These are phyloP conservation scores for Olivierus martensii DNA, from an alignment of 1,140 invertebrate species.

Conservation along the genomic window DNA sequence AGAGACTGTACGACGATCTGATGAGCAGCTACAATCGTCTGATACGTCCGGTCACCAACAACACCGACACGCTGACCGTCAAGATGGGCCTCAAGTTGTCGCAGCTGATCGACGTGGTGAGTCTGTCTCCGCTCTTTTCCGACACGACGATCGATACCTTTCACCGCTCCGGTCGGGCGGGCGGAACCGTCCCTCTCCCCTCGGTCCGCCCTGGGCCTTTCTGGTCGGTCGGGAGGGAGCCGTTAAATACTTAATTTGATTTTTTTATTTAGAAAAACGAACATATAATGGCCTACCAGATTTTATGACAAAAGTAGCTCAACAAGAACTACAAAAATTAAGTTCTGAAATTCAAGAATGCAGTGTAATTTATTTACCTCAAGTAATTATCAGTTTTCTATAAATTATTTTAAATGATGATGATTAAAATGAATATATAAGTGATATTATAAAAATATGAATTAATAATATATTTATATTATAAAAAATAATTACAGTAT, in stretches of 20 bases:
- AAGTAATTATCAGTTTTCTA: constrained; percentile 21
- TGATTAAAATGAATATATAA: too few relatives aligned
- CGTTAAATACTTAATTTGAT: not conserved
- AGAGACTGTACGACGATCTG: constrained; percentile 25
- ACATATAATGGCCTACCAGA: constrained; percentile 33
- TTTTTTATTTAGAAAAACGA: constrained; percentile 26
- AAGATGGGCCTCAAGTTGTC: constrained; percentile 36
- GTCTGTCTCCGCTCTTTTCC: too few relatives aligned
- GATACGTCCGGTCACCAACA: constrained; percentile 30
- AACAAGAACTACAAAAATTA: constrained; percentile 49
- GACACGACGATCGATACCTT: too few relatives aligned
- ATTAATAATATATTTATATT: constrained; percentile 1
- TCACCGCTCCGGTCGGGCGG: too few relatives aligned
- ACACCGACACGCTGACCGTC: constrained; percentile 30
- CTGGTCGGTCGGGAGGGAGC: too few relatives aligned
- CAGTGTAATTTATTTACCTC: constrained; percentile 57
- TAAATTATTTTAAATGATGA: too few relatives aligned
- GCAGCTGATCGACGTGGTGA: constrained; percentile 39
- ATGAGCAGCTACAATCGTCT: constrained; percentile 31
- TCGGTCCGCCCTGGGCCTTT: too few relatives aligned
- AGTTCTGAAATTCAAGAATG: constrained; percentile 50
- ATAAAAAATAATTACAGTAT: too few relatives aligned
- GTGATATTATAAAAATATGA: too few relatives aligned
- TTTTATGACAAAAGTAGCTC: constrained; percentile 44
- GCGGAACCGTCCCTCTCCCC: too few relatives aligned